These are phyloP conservation scores for Gopherus evgoodei DNA, from an alignment of 2,113 vertebrate genomes.

Conservation along the genomic window DNA sequence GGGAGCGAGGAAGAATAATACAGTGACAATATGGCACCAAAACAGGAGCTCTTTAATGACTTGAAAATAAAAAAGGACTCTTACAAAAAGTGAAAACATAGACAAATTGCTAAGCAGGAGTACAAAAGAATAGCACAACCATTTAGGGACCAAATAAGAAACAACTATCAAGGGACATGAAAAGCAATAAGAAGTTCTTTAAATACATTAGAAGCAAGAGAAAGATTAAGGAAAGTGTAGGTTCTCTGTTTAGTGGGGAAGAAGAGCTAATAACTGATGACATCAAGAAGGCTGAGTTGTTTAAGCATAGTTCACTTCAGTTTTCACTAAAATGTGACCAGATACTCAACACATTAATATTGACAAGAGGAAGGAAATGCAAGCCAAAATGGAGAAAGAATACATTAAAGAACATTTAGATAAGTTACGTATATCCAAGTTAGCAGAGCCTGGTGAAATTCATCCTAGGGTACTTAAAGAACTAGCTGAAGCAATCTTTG, in stretches of 20 bases:
- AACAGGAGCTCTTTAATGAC: background rate
- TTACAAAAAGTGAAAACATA: background rate
- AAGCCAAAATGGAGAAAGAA: background rate
- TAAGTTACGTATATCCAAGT: background rate
- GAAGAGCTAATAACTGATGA: background rate
- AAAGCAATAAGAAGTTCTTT: background rate
- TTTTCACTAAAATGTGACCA: background rate
- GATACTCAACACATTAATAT: background rate
- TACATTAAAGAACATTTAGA: background rate
- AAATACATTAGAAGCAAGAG: background rate
- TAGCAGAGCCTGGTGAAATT: too few relatives aligned
- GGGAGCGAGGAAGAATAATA: background rate
- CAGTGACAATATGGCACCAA: background rate
- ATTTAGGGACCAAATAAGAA: background rate
- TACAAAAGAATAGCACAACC: background rate
- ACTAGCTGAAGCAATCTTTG: background rate
- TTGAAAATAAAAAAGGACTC: background rate
- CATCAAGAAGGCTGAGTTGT: background rate
- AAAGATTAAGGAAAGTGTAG: background rate
- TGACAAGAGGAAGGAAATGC: background rate
- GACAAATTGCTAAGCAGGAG: background rate
- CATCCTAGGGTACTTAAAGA: too few relatives aligned
- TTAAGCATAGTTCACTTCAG: background rate
- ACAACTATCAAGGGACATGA: background rate
- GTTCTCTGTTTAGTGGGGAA: background rate